Conservation (phyloP, 1,140 invertebrate species). For the Bombus fervidus region DNA sequence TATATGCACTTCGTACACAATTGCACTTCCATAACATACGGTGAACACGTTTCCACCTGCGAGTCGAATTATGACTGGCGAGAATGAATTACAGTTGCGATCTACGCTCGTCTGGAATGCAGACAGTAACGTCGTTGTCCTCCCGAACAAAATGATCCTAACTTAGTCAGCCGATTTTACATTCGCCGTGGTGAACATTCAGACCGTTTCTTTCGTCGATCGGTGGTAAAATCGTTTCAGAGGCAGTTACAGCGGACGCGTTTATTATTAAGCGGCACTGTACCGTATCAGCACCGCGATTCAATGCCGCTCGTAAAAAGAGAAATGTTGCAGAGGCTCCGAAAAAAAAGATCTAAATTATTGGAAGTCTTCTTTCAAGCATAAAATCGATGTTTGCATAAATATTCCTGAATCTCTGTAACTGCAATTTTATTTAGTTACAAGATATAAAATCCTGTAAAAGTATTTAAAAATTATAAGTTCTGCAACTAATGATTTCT, state of each 20-base stretch:
- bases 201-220: background rate
- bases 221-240: background rate
- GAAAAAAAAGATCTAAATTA: background rate
- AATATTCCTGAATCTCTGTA: background rate
- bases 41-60: constrained; percentile 3
- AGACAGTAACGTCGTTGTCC: background rate
- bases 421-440: background rate
- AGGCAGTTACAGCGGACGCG: background rate
- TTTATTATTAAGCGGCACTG: constrained; percentile 22
- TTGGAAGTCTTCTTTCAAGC: too few species aligned
- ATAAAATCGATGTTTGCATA: background rate
- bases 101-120: constrained; percentile 21
- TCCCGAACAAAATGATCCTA: background rate
- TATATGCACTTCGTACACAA: background rate
- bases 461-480: too few species aligned
- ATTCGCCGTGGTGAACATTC: background rate
- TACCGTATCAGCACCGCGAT: background rate
- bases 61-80: constrained; percentile 1
- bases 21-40: background rate
- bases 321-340: background rate
- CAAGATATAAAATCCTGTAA: background rate
- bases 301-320: constrained; percentile 11
- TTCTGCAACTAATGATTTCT: too few species aligned
- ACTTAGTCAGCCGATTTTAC: constrained; percentile 11
- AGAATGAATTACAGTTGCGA: constrained; percentile 33